phyloP scores from a whole-genome alignment of 92 coral and sea anemone genomes.

The Epizoanthus ramosus region DNA sequence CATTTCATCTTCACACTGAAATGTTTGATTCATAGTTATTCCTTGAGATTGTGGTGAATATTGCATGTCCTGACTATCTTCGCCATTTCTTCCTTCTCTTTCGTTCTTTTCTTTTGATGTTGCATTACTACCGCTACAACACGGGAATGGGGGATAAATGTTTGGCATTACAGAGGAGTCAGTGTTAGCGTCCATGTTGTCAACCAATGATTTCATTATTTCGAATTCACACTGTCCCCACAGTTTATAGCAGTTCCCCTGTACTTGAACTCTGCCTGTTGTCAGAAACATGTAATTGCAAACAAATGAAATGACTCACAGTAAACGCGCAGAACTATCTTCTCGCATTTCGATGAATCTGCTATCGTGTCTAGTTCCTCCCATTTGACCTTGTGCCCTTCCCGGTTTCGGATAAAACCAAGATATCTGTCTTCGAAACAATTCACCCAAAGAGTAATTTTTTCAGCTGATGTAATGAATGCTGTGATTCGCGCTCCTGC shows the following conservation, averaged over 20 bases:
- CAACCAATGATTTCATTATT: neutral
- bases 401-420: neutral
- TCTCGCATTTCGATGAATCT: slow-evolving; percentile 22
- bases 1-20: neutral
- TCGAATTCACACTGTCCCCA: slow-evolving; percentile 1
- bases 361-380: neutral
- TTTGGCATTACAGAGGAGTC: too few relatives aligned
- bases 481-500: neutral
- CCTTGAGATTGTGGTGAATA: neutral
- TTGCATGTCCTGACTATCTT: neutral
- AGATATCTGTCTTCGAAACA: neutral
- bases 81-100: neutral
- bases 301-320: neutral
- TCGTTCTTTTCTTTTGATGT: too few relatives aligned
- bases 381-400: neutral
- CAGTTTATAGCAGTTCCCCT: neutral
- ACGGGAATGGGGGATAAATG: too few relatives aligned
- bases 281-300: slow-evolving; percentile 1
- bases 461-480: neutral
- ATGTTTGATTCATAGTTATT: neutral
- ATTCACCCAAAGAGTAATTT: neutral
- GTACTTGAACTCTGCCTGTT: slow-evolving; percentile 8
- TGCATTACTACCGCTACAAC: too few relatives aligned
- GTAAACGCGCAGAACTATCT: neutral
- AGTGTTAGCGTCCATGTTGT: neutral